A percentile compares a stretch with the other conserved stretches of the same genome.
Conservation (phyloP, 2,113 vertebrate genomes). For the Lanius ludovicianus region DNA sequence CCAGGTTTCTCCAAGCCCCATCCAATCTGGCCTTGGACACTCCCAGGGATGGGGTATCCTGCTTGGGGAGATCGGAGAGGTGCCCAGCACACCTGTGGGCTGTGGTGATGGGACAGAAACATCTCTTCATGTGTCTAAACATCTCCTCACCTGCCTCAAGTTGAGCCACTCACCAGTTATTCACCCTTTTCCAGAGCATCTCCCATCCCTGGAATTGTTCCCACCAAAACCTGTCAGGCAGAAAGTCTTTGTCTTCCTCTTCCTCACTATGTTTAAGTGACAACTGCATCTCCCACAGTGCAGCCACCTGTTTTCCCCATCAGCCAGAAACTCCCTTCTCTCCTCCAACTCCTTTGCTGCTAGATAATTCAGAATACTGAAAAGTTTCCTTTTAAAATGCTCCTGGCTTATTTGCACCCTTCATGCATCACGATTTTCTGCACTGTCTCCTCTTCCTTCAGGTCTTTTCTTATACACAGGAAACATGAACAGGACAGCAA, state of each 20-base stretch:
- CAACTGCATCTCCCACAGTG: neutral
- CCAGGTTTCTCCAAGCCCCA: neutral
- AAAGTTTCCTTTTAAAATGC: neutral
- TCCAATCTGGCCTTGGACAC: neutral
- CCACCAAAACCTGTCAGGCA: neutral
- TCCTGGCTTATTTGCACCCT: neutral
- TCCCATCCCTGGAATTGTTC: neutral
- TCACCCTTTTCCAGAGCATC: neutral
- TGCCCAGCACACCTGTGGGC: rapidly evolving
- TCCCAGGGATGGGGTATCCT: neutral
- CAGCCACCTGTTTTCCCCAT: neutral
- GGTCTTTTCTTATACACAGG: neutral
- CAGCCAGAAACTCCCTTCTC: neutral
- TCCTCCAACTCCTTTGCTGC: neutral
- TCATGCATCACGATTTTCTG: neutral
- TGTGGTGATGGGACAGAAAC: neutral
- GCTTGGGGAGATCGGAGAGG: neutral
- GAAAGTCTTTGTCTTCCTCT: neutral
- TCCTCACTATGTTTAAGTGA: neutral
- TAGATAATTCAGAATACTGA: neutral
- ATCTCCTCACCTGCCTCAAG: neutral
- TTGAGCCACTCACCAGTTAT: neutral
- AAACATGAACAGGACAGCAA: constrained; percentile 22
- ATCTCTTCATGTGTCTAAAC: neutral
- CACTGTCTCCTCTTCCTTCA: neutral